Percentiles rank a stretch among this genome's conserved stretches.
phyloP scores from a whole-genome alignment of 2,888 invertebrate genomes.

The Timandra comae region DNA sequence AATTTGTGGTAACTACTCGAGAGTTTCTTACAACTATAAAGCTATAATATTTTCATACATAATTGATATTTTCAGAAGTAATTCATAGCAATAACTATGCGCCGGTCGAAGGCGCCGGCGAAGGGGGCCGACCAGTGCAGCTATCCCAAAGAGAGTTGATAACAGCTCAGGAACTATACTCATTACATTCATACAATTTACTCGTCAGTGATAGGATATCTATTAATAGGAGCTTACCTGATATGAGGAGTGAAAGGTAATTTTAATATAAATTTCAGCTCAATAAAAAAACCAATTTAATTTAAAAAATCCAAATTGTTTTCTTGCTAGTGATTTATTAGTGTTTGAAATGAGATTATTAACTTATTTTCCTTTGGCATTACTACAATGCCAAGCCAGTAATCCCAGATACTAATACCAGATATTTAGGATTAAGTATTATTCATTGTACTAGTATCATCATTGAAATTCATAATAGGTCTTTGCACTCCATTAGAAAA shows the following conservation, averaged over 20 bases:
- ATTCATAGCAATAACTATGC: constrained; percentile 87
- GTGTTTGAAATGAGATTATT: too few species aligned
- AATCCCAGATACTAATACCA: too few species aligned
- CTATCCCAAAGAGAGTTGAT: constrained; percentile 84
- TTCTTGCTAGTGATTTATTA: too few species aligned
- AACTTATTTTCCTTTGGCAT: too few species aligned
- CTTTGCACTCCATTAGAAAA: not conserved
- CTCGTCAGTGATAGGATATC: constrained; percentile 92
- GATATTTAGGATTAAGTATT: too few species aligned
- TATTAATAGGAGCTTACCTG: constrained; percentile 88
- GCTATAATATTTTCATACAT: too few species aligned
- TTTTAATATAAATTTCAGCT: not conserved
- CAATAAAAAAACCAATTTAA: too few species aligned
- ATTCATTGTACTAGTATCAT: constrained; percentile 5
- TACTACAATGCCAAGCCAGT: too few species aligned
- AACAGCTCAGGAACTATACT: constrained; percentile 86
- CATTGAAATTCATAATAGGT: not conserved
- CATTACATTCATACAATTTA: constrained; percentile 91
- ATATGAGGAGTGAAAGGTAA: constrained; percentile 88
- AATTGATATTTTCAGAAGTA: constrained; percentile 77
- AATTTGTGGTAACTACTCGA: too few species aligned
- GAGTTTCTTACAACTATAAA: too few species aligned
- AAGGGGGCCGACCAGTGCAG: constrained; percentile 87
- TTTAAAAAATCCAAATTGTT: too few species aligned
- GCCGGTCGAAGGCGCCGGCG: constrained; percentile 85